A percentile compares a stretch with the other conserved stretches of the same genome.
Conservation (phyloP, 2,888 invertebrate genomes). For the Acronicta psi region DNA sequence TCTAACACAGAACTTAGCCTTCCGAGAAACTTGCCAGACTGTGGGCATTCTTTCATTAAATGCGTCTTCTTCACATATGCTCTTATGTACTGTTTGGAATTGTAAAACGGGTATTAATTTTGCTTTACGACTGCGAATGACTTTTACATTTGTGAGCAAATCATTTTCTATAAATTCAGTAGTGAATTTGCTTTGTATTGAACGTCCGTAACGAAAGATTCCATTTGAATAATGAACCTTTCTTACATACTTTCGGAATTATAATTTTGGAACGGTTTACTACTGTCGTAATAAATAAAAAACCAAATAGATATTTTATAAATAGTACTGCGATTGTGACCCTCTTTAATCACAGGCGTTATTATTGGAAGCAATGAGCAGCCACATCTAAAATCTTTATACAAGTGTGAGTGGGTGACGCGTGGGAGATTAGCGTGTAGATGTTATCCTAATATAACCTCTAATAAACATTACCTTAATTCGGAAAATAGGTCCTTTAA, state of each 20-base stretch:
- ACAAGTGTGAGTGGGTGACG: slow-evolving; percentile 18
- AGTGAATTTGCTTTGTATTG: neutral
- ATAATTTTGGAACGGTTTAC: slow-evolving; percentile 1
- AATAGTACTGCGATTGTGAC: neutral
- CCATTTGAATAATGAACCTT: neutral
- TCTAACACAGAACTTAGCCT: slow-evolving; percentile 67
- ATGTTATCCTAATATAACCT: slow-evolving; percentile 31
- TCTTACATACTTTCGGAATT: neutral
- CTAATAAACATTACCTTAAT: slow-evolving; percentile 27
- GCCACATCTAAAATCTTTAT: slow-evolving; percentile 12
- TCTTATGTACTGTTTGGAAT: slow-evolving; percentile 44
- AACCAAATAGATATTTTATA: slow-evolving; percentile 8
- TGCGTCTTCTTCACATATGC: slow-evolving; percentile 48
- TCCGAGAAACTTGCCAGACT: slow-evolving; percentile 69
- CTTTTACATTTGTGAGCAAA: slow-evolving; percentile 19
- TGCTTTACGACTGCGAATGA: slow-evolving; percentile 24
- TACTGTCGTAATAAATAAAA: neutral
- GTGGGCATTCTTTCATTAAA: slow-evolving; percentile 65
- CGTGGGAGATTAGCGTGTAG: slow-evolving; percentile 32
- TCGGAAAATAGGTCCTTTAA: slow-evolving; percentile 10
- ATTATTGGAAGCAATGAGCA: slow-evolving; percentile 15
- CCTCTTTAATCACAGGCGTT: neutral
- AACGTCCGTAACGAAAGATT: neutral
- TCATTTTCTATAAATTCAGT: slow-evolving; percentile 8
- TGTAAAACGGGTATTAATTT: slow-evolving; percentile 47